phyloP scores from a whole-genome alignment of 2,113 vertebrate species.

The Anoplopoma fimbria region DNA sequence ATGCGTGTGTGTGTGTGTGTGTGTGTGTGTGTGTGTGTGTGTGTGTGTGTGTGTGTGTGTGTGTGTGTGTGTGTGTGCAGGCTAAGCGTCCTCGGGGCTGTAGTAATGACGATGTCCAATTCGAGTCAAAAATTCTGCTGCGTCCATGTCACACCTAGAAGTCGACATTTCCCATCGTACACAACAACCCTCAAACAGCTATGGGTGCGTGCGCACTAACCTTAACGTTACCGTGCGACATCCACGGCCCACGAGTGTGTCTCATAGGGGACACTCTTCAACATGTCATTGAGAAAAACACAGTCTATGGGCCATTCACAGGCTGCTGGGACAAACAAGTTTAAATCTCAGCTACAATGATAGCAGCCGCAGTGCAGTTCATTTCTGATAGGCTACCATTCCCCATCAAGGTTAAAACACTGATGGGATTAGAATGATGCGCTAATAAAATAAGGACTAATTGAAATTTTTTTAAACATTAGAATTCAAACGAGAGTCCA shows the following conservation, averaged over 20 bases:
- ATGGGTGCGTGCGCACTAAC: neutral
- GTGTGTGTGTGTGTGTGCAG: slow-evolving; percentile 72
- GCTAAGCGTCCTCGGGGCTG: slow-evolving; percentile 18
- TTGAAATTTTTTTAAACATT: too few species aligned
- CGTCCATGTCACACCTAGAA: neutral
- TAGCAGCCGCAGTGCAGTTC: neutral
- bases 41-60: slow-evolving; percentile 78
- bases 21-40: slow-evolving; percentile 79
- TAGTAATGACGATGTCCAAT: neutral
- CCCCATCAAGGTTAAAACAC: too few species aligned
- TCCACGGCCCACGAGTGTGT: neutral
- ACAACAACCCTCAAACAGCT: neutral
- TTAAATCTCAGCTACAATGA: neutral
- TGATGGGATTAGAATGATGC: neutral
- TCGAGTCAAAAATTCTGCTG: neutral
- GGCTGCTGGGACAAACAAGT: neutral
- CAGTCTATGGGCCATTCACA: too few species aligned
- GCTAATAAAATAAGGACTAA: neutral
- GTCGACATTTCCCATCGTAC: neutral
- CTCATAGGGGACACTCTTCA: neutral
- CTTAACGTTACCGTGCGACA: neutral
- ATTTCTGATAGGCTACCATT: neutral
- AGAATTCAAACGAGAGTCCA: neutral
- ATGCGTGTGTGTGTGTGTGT: slow-evolving; percentile 77
- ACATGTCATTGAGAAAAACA: too few species aligned